Conservation (phyloP, 2,888 invertebrate species). For the Cabera pusaria region DNA sequence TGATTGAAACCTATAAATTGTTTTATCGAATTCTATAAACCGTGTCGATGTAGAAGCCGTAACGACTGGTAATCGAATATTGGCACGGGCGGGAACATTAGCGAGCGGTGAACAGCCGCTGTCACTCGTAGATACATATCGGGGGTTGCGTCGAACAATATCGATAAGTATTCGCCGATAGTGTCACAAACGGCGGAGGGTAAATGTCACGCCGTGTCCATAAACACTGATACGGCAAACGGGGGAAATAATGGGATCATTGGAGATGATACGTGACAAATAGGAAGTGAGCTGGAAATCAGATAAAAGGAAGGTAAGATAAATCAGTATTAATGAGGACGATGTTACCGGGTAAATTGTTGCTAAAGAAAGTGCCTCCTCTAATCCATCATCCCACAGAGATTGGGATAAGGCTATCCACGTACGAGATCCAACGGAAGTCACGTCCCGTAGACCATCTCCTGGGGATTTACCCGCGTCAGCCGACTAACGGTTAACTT, state of each 20-base stretch:
- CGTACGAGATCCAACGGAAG: conserved; percentile 27
- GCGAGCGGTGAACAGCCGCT: conserved; percentile 32
- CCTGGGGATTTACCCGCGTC: conserved; percentile 48
- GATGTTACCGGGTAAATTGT: conserved; percentile 10
- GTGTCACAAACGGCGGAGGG: conserved; percentile 29
- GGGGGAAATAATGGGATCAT: neutral
- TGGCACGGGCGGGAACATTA: conserved; percentile 30
- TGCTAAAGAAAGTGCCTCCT: conserved; percentile 7
- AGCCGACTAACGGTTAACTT: conserved; percentile 44
- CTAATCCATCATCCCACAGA: conserved; percentile 29
- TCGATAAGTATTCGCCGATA: conserved; percentile 38
- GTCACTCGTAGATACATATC: conserved; percentile 41
- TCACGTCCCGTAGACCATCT: conserved; percentile 40
- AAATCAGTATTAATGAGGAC: conserved; percentile 6
- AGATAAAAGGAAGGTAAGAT: conserved; percentile 1
- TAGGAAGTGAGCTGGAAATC: conserved; percentile 1
- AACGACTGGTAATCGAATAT: conserved; percentile 20
- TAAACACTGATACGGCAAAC: conserved; percentile 5
- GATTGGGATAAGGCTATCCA: conserved; percentile 28
- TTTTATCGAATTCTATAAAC: conserved; percentile 23
- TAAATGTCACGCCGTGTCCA: conserved; percentile 24
- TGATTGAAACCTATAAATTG: conserved; percentile 28
- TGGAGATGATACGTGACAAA: neutral
- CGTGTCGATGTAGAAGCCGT: conserved; percentile 13
- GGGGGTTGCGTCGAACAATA: conserved; percentile 35